These are phyloP conservation scores for Bryconaethiops microstoma DNA, from an alignment of 2,797 vertebrate species.

Conservation along the genomic window DNA sequence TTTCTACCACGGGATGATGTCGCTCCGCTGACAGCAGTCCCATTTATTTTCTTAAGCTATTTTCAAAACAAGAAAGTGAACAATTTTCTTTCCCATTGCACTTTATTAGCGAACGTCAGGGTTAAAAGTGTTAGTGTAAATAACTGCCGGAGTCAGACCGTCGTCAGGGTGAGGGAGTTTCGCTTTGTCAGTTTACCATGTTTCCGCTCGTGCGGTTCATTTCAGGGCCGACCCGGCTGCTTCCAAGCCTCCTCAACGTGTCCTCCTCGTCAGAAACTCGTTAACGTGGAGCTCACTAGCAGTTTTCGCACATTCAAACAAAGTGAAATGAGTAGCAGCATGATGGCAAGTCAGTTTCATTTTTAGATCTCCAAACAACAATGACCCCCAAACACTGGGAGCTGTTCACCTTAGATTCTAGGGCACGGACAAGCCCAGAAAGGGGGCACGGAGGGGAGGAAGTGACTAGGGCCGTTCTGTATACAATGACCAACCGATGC, in stretches of 20 bases:
- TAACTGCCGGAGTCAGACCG: not conserved
- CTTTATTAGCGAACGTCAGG: not conserved
- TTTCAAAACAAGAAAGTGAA: not conserved
- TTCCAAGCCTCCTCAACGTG: not conserved
- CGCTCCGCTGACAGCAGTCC: not conserved
- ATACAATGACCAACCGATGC: not conserved
- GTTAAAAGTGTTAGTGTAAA: conserved; percentile 15
- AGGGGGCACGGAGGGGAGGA: not conserved
- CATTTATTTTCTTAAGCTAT: not conserved
- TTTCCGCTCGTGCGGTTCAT: not conserved
- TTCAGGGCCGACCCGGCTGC: too few species aligned
- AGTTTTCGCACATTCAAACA: not conserved
- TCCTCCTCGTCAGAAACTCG: not conserved
- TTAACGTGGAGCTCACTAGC: not conserved
- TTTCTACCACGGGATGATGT: not conserved
- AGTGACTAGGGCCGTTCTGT: not conserved
- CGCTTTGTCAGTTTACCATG: conserved; percentile 8
- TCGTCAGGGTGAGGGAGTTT: not conserved
- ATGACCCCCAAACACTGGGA: too few species aligned
- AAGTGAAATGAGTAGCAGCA: conserved; percentile 34
- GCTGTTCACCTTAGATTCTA: not conserved
- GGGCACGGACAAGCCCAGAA: not conserved
- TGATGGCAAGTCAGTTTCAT: not conserved
- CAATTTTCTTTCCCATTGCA: conserved; percentile 4
- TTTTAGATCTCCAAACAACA: not conserved